A percentile compares a stretch with the other conserved stretches of the same genome.
These are phyloP conservation scores for Malurus elegans DNA, from an alignment of 2,113 vertebrate species.

Conservation along the genomic window DNA sequence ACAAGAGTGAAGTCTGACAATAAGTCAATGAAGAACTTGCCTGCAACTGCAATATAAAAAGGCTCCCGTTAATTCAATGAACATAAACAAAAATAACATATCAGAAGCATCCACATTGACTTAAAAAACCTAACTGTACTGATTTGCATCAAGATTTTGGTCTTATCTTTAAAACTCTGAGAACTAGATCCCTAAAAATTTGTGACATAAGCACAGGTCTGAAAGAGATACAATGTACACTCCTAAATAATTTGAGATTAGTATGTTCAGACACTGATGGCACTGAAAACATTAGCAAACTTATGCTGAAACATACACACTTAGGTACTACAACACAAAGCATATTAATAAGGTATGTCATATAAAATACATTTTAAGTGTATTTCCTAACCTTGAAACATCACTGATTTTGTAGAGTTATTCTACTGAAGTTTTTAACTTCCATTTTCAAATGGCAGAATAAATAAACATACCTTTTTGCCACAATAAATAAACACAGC, in stretches of 20 bases:
- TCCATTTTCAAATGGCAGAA: neutral
- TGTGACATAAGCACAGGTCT: neutral
- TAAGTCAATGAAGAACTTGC: neutral
- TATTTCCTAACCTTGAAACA: neutral
- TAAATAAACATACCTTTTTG: neutral
- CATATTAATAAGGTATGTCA: neutral
- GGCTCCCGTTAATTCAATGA: neutral
- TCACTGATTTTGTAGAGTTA: neutral
- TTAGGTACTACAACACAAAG: neutral
- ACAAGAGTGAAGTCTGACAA: neutral
- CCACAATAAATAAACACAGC: neutral
- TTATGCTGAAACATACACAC: neutral
- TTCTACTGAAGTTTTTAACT: neutral
- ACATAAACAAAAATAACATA: neutral
- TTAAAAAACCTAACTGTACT: neutral
- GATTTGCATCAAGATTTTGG: neutral
- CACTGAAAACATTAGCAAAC: neutral
- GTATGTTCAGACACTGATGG: neutral
- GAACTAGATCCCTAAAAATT: neutral
- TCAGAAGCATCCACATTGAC: neutral
- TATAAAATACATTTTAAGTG: neutral
- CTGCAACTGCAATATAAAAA: conserved; percentile 33
- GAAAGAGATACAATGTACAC: neutral
- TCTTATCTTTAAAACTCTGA: neutral
- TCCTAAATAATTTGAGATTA: neutral